Evolutionary conservation across 2,797 vertebrate species (phyloP).

Genomic region (Oceanodroma leucorhoa): DNA sequence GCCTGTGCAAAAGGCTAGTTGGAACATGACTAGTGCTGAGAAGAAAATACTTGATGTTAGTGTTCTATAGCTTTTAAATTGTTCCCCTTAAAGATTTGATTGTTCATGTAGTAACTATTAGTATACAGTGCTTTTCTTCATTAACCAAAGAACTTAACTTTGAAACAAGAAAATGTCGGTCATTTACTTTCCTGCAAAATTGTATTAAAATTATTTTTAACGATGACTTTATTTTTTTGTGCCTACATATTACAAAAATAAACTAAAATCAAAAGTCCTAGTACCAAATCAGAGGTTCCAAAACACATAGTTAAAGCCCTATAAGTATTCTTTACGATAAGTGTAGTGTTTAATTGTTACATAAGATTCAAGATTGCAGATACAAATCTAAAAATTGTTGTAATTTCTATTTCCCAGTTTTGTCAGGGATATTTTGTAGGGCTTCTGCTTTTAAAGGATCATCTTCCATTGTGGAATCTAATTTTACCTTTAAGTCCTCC

Average conservation of each 20-base stretch:
- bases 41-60: background rate
- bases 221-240: background rate
- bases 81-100: background rate
- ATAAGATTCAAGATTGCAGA: fast-evolving
- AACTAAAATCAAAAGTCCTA: background rate
- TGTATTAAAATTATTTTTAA: background rate
- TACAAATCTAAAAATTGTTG: background rate
- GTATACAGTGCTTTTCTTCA: background rate
- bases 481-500: background rate
- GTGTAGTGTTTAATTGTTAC: background rate
- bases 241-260: background rate
- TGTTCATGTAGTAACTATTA: background rate
- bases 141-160: background rate
- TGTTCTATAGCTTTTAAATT: background rate
- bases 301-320: background rate
- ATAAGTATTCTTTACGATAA: background rate
- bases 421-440: background rate
- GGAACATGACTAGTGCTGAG: background rate
- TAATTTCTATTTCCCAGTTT: background rate
- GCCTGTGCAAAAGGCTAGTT: background rate
- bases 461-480: background rate
- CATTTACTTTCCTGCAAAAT: background rate
- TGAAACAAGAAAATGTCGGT: background rate
- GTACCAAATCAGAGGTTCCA: background rate
- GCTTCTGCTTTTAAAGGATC: background rate